Evolutionary conservation across 2,797 vertebrate species (phyloP).

Genomic region (Ispidina lecontei): DNA sequence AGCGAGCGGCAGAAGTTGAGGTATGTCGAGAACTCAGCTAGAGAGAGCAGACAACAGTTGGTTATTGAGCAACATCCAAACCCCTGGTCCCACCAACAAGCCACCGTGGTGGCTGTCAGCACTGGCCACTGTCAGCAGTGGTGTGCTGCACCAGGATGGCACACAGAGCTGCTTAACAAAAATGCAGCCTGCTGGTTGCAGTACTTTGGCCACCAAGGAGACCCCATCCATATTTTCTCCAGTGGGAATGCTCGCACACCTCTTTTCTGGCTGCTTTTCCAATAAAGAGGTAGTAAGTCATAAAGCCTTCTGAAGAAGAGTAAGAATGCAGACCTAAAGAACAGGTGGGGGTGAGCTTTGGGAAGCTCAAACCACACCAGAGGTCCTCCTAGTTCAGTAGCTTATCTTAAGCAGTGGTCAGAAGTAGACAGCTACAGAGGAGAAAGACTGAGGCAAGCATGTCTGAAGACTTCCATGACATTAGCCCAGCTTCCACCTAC

Average conservation of each 20-base stretch:
- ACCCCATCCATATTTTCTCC: background rate
- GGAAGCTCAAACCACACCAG: background rate
- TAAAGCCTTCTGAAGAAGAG: background rate
- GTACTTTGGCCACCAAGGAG: background rate
- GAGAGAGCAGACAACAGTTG: background rate
- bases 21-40: slow-evolving; percentile 96
- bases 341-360: background rate
- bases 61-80: background rate
- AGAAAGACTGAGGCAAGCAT: background rate
- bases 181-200: background rate
- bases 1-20: slow-evolving; percentile 97
- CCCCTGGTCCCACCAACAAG: background rate
- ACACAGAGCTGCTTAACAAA: background rate
- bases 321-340: background rate
- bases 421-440: background rate
- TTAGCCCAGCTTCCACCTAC: background rate
- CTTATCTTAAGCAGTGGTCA: background rate
- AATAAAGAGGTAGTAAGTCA: background rate
- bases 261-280: background rate
- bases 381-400: background rate
- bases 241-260: background rate
- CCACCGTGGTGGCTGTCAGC: background rate
- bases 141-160: background rate
- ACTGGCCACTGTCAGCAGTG: background rate
- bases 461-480: background rate